Conservation (phyloP, 2,797 vertebrate genomes). For the Serranus cabrilla region DNA sequence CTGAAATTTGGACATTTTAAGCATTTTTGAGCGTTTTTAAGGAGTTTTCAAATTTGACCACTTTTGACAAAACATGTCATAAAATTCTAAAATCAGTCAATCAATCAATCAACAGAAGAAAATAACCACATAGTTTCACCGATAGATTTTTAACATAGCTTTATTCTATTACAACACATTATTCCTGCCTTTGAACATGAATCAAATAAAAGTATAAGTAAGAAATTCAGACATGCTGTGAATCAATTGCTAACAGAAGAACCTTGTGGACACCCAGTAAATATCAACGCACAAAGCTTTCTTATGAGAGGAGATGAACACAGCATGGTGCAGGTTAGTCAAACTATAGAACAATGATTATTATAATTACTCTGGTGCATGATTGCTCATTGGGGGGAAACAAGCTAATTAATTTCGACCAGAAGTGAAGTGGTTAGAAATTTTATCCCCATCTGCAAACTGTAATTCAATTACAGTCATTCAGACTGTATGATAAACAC, state of each 20-base stretch:
- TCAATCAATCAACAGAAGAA: too few species aligned
- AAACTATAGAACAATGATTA: conserved; percentile 58
- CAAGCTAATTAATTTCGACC: conserved; percentile 61
- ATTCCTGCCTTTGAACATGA: too few species aligned
- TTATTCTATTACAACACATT: too few species aligned
- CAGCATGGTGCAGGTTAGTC: conserved; percentile 56
- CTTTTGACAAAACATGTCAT: too few species aligned
- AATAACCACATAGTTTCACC: too few species aligned
- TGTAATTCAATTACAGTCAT: conserved; percentile 51
- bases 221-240: conserved; percentile 38
- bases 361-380: conserved; percentile 59
- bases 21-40: too few species aligned
- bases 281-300: conserved; percentile 36
- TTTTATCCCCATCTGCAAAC: conserved; percentile 45
- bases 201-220: too few species aligned
- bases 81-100: too few species aligned
- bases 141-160: too few species aligned
- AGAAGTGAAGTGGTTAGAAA: conserved; percentile 66
- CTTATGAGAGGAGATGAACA: conserved; percentile 32
- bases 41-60: too few species aligned
- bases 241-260: conserved; percentile 27
- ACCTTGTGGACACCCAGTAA: conserved; percentile 29
- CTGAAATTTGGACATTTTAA: too few species aligned
- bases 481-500: conserved; percentile 50
- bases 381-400: conserved; percentile 53